These are phyloP conservation scores for Zelostemma sp. DNA, from an alignment of 1,140 invertebrate species.

Conservation along the genomic window DNA sequence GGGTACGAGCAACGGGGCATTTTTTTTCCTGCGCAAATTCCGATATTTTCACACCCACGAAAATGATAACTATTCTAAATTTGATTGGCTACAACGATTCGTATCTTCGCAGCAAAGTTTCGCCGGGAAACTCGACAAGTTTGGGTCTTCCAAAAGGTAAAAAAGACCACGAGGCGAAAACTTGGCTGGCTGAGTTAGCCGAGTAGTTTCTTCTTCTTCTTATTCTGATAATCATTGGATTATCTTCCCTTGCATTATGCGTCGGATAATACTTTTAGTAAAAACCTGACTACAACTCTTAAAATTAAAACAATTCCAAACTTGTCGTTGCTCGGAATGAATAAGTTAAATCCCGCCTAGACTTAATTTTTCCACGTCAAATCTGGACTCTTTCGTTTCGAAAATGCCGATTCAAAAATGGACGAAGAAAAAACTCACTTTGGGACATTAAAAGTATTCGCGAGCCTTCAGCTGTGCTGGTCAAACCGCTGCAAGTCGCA, in stretches of 20 bases:
- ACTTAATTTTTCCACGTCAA: slow-evolving; percentile 2
- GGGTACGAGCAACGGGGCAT: slow-evolving; percentile 52
- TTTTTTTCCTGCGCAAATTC: slow-evolving; percentile 47
- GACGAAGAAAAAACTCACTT: slow-evolving; percentile 67
- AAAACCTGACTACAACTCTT: slow-evolving; percentile 27
- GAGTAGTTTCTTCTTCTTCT: slow-evolving; percentile 15
- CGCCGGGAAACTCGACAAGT: not conserved
- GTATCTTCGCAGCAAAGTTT: slow-evolving; percentile 1
- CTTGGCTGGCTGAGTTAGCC: slow-evolving; percentile 11
- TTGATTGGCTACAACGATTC: not conserved
- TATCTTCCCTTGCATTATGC: slow-evolving; percentile 33
- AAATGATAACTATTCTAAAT: no score
- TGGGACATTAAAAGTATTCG: slow-evolving; percentile 75
- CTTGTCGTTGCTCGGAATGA: slow-evolving; percentile 24
- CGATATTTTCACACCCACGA: no score
- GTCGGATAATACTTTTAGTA: slow-evolving; percentile 33
- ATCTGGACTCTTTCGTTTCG: slow-evolving; percentile 39
- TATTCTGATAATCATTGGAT: slow-evolving; percentile 32
- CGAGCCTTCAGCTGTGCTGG: slow-evolving; percentile 75
- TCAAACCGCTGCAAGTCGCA: slow-evolving; percentile 83
- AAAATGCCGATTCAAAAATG: slow-evolving; percentile 4
- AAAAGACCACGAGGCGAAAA: slow-evolving; percentile 12
- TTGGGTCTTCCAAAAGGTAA: not conserved
- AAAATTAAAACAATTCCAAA: slow-evolving; percentile 34
- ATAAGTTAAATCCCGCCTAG: no score